A percentile compares a stretch with the other conserved stretches of the same genome.
Evolutionary conservation across 2,888 invertebrate species (phyloP).

Genomic region (Amblyteles armatorius): DNA sequence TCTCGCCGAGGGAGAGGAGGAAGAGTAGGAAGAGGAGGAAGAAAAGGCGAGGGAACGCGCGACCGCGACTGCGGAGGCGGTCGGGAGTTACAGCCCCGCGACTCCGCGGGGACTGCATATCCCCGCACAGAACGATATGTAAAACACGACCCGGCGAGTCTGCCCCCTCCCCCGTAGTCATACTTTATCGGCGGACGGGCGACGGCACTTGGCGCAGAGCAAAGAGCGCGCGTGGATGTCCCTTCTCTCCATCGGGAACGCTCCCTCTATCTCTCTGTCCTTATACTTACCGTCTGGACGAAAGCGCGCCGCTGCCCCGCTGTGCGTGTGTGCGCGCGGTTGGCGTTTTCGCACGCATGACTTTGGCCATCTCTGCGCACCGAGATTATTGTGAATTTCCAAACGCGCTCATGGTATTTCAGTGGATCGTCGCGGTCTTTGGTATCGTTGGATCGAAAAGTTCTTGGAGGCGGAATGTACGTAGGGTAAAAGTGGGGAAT

Average conservation of each 20-base stretch:
- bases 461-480: background rate
- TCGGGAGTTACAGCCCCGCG: conserved; percentile 58
- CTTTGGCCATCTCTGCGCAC: background rate
- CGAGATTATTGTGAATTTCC: conserved; percentile 19
- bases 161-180: conserved; percentile 45
- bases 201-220: conserved; percentile 58
- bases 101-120: conserved; percentile 64
- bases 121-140: conserved; percentile 65
- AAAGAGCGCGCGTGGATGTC: conserved; percentile 51
- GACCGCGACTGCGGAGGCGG: conserved; percentile 63
- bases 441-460: background rate
- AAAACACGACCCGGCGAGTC: conserved; percentile 64
- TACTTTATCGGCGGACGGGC: conserved; percentile 67
- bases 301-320: background rate
- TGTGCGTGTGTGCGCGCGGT: conserved; percentile 1
- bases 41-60: conserved; percentile 34
- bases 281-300: conserved; percentile 38
- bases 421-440: background rate
- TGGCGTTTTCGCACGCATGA: conserved; percentile 38
- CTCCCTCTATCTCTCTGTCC: conserved; percentile 25
- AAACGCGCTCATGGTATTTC: background rate
- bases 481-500: background rate
- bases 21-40: conserved; percentile 33
- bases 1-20: conserved; percentile 32
- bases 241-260: conserved; percentile 28